Evolutionary conservation across 2,888 invertebrate species (phyloP).

Genomic region (Eupithecia vulgata): DNA sequence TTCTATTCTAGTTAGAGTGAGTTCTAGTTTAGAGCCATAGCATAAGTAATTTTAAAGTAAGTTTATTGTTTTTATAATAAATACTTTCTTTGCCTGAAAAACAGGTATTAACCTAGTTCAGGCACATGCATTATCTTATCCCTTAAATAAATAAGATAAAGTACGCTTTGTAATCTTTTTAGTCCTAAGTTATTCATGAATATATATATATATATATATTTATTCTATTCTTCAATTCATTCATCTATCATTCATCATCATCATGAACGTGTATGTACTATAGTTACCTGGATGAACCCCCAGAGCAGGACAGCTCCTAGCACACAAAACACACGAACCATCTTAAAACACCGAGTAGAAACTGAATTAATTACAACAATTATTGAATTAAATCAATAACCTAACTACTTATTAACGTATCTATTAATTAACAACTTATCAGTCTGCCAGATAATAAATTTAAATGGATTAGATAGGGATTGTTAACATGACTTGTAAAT

Average conservation of each 20-base stretch:
- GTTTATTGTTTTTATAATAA: no score
- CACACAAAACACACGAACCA: slow-evolving; percentile 49
- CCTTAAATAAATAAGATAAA: no score
- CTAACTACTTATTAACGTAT: neutral
- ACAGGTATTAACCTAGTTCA: no score
- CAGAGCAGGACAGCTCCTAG: slow-evolving; percentile 50
- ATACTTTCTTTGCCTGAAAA: no score
- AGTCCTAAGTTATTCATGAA: no score
- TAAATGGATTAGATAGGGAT: slow-evolving; percentile 1
- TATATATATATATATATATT: no score
- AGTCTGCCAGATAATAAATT: neutral
- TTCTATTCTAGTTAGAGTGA: no score
- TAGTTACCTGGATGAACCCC: slow-evolving; percentile 55
- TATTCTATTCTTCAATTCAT: no score
- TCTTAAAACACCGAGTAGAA: slow-evolving; percentile 33
- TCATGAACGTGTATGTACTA: neutral
- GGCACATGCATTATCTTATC: no score
- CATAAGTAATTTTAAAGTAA: no score
- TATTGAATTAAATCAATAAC: neutral
- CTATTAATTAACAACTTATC: neutral
- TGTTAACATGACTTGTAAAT: neutral
- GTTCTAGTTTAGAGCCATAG: no score
- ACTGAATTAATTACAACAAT: slow-evolving; percentile 20
- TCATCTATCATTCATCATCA: neutral
- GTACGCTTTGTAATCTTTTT: no score